Percentiles rank a stretch among this genome's conserved stretches.
Conservation (phyloP, 2,888 invertebrate genomes). For the Calliopum simillimum region DNA sequence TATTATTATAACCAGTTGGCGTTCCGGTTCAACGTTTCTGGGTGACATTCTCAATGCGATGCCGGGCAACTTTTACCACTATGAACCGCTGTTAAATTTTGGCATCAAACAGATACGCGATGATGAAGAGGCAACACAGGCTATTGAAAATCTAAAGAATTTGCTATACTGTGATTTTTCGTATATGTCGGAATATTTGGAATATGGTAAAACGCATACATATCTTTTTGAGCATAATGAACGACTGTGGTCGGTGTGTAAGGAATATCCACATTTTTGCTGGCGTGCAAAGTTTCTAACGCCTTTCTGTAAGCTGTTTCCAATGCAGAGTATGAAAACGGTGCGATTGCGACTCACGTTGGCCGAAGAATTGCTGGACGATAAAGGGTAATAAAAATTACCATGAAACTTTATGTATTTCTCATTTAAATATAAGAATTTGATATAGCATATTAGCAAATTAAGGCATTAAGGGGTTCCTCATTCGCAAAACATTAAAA, state of each 20-base stretch:
- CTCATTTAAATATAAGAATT: slow-evolving; percentile 35
- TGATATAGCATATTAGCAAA: slow-evolving; percentile 11
- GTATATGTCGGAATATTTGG: slow-evolving; percentile 80
- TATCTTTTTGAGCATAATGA: slow-evolving; percentile 88
- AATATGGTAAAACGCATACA: slow-evolving; percentile 80
- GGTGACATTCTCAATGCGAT: slow-evolving; percentile 86
- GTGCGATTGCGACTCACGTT: slow-evolving; percentile 81
- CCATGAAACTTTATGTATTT: slow-evolving; percentile 2
- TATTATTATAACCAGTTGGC: slow-evolving; percentile 88
- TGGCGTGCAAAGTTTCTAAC: slow-evolving; percentile 80
- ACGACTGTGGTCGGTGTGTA: slow-evolving; percentile 85
- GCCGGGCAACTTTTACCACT: slow-evolving; percentile 90
- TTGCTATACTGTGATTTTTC: slow-evolving; percentile 83
- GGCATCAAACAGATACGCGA: slow-evolving; percentile 85
- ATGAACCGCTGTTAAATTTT: slow-evolving; percentile 87
- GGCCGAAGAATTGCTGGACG: slow-evolving; percentile 78
- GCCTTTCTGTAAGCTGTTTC: slow-evolving; percentile 84
- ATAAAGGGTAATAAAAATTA: slow-evolving; percentile 74
- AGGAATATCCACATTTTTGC: slow-evolving; percentile 74
- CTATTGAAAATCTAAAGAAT: slow-evolving; percentile 76
- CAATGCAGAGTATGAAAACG: slow-evolving; percentile 90
- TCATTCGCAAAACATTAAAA: too few relatives aligned
- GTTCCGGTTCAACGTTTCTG: slow-evolving; percentile 90
- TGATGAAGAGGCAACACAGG: slow-evolving; percentile 77
- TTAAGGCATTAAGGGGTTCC: too few relatives aligned